Evolutionary conservation across 2,888 invertebrate genomes (phyloP).

Genomic region (Tetheella fluctuosa): DNA sequence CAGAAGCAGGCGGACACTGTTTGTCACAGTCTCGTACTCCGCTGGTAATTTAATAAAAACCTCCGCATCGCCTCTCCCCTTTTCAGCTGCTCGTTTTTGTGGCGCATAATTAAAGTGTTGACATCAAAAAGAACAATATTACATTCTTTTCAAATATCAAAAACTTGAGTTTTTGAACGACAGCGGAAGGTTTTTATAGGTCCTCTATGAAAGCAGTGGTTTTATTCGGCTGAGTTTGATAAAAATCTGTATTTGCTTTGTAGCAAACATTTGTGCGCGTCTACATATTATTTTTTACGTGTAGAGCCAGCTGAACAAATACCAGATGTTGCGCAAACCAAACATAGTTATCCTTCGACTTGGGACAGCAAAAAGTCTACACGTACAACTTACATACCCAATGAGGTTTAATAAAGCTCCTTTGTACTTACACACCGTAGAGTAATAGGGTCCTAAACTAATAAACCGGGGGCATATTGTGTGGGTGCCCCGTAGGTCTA

Average conservation of each 20-base stretch:
- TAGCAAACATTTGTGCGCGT: conserved; percentile 43
- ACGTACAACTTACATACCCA: conserved; percentile 46
- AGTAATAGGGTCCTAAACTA: conserved; percentile 80
- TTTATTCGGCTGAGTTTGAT: conserved; percentile 53
- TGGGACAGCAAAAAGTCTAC: conserved; percentile 56
- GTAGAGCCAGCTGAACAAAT: conserved; percentile 67
- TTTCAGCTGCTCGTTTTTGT: conserved; percentile 12
- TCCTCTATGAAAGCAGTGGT: conserved; percentile 28
- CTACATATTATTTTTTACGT: conserved; percentile 65
- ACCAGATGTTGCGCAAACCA: conserved; percentile 61
- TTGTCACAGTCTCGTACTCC: conserved; percentile 51
- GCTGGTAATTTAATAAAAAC: conserved; percentile 67
- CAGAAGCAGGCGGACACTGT: conserved; percentile 51
- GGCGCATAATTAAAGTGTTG: conserved; percentile 12
- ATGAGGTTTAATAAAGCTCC: conserved; percentile 68
- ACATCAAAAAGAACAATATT: not conserved
- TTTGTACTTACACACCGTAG: conserved; percentile 66
- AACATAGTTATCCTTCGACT: conserved; percentile 68
- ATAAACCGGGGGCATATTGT: conserved; percentile 65
- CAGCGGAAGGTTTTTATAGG: conserved; percentile 15
- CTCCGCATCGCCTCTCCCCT: conserved; percentile 32
- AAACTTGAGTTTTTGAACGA: not conserved
- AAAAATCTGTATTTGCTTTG: conserved; percentile 64
- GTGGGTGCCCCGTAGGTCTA: conserved; percentile 53
- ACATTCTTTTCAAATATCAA: not conserved